Evolutionary conservation across 2,113 vertebrate genomes (phyloP).

Genomic region (Chlorodrepanis virens): DNA sequence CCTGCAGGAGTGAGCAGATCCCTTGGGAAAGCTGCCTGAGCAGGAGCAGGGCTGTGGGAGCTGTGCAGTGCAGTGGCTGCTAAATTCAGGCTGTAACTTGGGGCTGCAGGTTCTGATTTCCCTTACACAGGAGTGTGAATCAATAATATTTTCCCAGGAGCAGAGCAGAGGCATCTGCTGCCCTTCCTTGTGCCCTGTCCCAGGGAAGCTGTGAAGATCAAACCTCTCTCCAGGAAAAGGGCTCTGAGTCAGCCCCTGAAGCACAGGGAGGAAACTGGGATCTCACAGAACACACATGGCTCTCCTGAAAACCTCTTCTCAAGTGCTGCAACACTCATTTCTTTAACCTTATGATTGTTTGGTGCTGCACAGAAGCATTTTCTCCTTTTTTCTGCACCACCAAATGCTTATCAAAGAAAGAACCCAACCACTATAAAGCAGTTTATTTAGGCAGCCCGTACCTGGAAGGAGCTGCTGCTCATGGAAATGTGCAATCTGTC

Average conservation of each 20-base stretch:
- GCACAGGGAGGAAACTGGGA: neutral
- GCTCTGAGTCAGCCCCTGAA: neutral
- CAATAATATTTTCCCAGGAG: neutral
- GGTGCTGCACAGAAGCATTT: neutral
- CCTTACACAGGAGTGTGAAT: neutral
- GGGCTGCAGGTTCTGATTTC: neutral
- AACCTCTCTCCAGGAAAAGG: neutral
- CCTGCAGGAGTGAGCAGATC: neutral
- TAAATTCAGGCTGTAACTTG: neutral
- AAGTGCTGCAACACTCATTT: neutral
- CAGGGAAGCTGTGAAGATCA: neutral
- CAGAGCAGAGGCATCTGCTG: neutral
- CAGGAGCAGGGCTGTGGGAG: neutral
- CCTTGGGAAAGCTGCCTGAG: neutral
- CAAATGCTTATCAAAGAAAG: rapidly evolving
- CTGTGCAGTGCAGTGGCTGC: neutral
- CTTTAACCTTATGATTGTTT: neutral
- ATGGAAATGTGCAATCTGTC: neutral
- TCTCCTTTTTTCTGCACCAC: neutral
- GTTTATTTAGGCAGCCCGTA: neutral
- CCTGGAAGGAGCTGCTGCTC: neutral
- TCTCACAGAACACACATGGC: neutral
- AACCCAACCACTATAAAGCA: neutral
- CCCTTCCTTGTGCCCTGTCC: neutral
- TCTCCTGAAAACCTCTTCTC: neutral